Conservation (phyloP, 2,888 invertebrate genomes). For the Callyntrura sp. region DNA sequence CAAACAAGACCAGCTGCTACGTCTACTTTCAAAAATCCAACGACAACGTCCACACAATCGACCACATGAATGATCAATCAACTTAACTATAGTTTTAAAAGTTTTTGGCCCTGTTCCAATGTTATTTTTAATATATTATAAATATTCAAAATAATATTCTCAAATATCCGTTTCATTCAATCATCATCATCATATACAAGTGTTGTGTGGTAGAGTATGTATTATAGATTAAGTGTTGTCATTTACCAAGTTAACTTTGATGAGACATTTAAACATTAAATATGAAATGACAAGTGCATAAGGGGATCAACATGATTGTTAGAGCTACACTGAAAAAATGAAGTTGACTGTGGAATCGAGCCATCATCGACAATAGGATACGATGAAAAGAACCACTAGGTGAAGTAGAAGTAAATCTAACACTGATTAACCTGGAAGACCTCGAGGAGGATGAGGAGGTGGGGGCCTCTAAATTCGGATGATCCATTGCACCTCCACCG, state of each 20-base stretch:
- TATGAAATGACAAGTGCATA: constrained; percentile 39
- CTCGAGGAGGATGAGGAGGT: constrained; percentile 56
- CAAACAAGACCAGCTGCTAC: neutral
- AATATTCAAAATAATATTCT: constrained; percentile 42
- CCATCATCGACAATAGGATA: constrained; percentile 1
- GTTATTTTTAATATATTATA: neutral
- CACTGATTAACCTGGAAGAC: constrained; percentile 71
- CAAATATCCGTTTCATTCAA: constrained; percentile 25
- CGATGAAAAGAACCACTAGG: constrained; percentile 15
- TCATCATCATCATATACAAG: neutral
- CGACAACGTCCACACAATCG: neutral
- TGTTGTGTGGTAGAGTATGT: neutral
- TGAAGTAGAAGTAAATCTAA: constrained; percentile 29
- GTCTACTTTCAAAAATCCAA: neutral
- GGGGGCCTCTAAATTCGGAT: constrained; percentile 65
- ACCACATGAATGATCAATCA: constrained; percentile 11
- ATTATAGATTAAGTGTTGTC: neutral
- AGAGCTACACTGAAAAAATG: constrained; percentile 43
- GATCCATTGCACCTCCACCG: constrained; percentile 64
- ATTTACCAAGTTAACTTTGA: constrained; percentile 4
- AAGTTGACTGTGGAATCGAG: constrained; percentile 31
- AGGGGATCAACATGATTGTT: constrained; percentile 30
- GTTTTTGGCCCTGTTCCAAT: constrained; percentile 45
- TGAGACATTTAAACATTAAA: constrained; percentile 28
- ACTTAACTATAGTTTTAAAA: constrained; percentile 36